Base-by-base conservation (phyloP, 2,797 vertebrate genomes). In the Cyprinodon diabolis region DNA sequence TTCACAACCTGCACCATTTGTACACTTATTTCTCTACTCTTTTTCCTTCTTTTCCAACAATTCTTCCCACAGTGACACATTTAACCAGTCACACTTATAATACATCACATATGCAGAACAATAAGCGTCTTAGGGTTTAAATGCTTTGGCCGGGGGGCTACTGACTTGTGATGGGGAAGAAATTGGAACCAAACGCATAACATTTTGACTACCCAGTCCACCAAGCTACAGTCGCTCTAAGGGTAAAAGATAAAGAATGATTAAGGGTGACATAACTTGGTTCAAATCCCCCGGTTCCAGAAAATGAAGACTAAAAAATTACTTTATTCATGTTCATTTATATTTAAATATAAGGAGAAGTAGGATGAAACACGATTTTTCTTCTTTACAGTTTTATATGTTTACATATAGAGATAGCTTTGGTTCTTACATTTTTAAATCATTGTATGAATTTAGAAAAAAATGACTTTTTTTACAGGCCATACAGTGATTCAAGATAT, bases 41-140 rank as follows among this genome's bases (percentile, higher is more conserved):
- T 79, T 82, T 80, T 73, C 66, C 67, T 71, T 74, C 49, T 72
- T 76, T 82, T 71, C 79, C 73, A 86, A 86, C 84, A 88, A 91
- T 87, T 81, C 87, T 84, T 75, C 81, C 79, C 79, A 66, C 30
- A 52, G 82, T 83, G 84, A 74, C 66, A 10, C 19, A n/a, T n/a
- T 54, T n/a, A 8, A 19, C 6, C 21, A 10, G 7, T 54, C 7
- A n/a, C 8, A 62, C 11, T 2, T 17, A 62, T 21, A 17, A 62
- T 62, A 40, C 35, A 40, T 25, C 19, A 40, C 30, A 21, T 43
- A 21, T 21, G 10, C 6, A 37, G 15, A 60, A 37, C 1, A 4
- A 8, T 19, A 37, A 15, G 57, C 15, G 37, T 17, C 15, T 37
- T 7, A 35, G 25, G 14, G 13, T 30, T 58, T 58, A 6, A 58